Evolutionary conservation across 2,888 invertebrate species (phyloP), one percentile per base, ranked within the genome.

Genomic region (Clepsis dumicolana): DNA sequence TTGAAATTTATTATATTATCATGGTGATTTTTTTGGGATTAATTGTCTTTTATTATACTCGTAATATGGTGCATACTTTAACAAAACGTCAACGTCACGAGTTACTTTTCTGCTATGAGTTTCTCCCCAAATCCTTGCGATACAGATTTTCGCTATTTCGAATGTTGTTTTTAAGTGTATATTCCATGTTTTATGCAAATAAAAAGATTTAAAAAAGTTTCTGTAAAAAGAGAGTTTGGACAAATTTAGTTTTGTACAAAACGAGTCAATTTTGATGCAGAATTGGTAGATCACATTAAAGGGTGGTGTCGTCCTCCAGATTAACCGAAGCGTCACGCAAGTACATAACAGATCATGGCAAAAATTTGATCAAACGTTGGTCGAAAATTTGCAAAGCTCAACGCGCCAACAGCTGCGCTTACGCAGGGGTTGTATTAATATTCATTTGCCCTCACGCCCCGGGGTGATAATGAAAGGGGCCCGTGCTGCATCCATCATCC

Each of bases 401-500:
- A 80, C 78, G 76, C 77, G 71, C 65, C 70, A 82, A 85, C 93
- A 93, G 93, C 93, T 93, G 93, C 93, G 77, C 73, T 72, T 71
- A 73, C 76, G 80, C 77, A 82, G 83, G 80, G 77, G 80, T 77
- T 75, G 73, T 82, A 84, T 88, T 88, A 89, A 90, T 91, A 92
- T 91, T 91, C 87, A 90, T 90, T 85, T 87, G 88, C 91, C 89
- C 92, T 91, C 92, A 90, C 93, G 93, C 93, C 93, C 89, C 80
- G 87, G 86, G 83, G 88, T 87, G 80, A 80, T 81, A 82, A 77
- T 75, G 73, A 59, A 52, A 85, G 85, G 83, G 90, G 86, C 86
- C 83, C 71, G 70, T 74, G 75, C 74, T 63, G 18, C 84, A 92
- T 91, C 87, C 79, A 89, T 91, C 92, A 90, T 75, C 73, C 72